Evolutionary conservation across 2,888 invertebrate species (phyloP).

Genomic region (Abscondita cerata): DNA sequence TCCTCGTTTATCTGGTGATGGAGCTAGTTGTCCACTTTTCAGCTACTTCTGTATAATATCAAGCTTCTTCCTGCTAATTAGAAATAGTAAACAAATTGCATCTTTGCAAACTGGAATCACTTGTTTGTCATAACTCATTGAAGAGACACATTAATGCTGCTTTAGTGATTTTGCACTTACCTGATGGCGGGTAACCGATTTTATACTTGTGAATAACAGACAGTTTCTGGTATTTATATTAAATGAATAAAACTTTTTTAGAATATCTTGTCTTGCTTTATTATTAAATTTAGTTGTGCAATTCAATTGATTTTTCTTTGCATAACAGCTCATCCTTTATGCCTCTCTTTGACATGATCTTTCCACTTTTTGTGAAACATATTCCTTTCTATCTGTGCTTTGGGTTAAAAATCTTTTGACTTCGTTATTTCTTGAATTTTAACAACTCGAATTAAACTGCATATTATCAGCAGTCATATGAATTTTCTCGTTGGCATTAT

Average conservation of each 20-base stretch:
- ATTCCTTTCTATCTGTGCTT: not conserved
- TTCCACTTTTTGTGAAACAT: slow-evolving; percentile 1
- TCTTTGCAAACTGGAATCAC: not conserved
- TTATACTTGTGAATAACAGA: slow-evolving; percentile 10
- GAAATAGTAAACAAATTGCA: not conserved
- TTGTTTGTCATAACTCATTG: not conserved
- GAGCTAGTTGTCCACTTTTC: not conserved
- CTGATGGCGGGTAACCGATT: slow-evolving; percentile 9
- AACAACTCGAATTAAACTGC: not conserved
- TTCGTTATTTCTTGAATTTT: not conserved
- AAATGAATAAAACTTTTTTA: slow-evolving; percentile 4
- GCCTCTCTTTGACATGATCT: not conserved
- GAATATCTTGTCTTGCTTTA: not conserved
- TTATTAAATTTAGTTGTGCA: slow-evolving; percentile 2
- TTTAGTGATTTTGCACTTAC: not conserved
- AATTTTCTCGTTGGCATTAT: too few species aligned
- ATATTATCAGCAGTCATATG: too few species aligned
- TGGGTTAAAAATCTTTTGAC: not conserved
- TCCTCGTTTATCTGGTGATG: not conserved
- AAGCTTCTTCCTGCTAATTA: not conserved
- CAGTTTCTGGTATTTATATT: slow-evolving; percentile 11
- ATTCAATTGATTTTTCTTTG: not conserved
- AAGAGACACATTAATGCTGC: not conserved
- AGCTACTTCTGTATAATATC: not conserved
- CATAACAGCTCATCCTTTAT: not conserved